Percentiles rank a stretch among this genome's conserved stretches.
Evolutionary conservation across 2,113 vertebrate genomes (phyloP).

Genomic region (Mustela lutreola): DNA sequence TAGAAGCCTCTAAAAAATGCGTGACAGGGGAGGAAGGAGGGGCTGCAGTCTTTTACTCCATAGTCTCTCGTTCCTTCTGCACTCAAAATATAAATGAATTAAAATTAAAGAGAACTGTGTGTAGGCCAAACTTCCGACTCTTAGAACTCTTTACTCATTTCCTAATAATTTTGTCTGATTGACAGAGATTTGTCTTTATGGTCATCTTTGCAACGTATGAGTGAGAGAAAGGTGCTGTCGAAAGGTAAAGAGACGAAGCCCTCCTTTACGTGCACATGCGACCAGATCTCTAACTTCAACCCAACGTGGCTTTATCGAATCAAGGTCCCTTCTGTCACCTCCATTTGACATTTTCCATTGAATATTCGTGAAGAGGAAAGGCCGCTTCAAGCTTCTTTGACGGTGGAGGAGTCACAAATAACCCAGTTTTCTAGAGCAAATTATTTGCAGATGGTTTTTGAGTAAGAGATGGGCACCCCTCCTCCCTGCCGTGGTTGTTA

Average conservation of each 20-base stretch:
- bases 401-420: no score
- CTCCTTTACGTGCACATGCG: fast-evolving
- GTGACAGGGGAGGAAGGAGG: background rate
- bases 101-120: background rate
- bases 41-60: background rate
- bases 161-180: background rate
- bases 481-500: background rate
- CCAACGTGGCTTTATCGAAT: background rate
- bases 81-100: background rate
- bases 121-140: background rate
- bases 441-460: background rate
- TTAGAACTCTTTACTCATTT: background rate
- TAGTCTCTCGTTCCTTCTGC: background rate
- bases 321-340: background rate
- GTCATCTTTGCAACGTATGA: background rate
- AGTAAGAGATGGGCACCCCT: fast-evolving
- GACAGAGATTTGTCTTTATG: background rate
- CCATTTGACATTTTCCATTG: background rate
- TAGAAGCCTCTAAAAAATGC: background rate
- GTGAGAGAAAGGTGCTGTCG: fast-evolving
- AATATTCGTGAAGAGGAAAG: fast-evolving
- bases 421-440: background rate
- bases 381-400: fast-evolving
- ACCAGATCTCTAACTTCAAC: background rate
- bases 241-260: fast-evolving